A percentile compares a stretch with the other conserved stretches of the same genome.
phyloP scores from a whole-genome alignment of 2,797 vertebrate genomes.

The Lithobates pipiens region DNA sequence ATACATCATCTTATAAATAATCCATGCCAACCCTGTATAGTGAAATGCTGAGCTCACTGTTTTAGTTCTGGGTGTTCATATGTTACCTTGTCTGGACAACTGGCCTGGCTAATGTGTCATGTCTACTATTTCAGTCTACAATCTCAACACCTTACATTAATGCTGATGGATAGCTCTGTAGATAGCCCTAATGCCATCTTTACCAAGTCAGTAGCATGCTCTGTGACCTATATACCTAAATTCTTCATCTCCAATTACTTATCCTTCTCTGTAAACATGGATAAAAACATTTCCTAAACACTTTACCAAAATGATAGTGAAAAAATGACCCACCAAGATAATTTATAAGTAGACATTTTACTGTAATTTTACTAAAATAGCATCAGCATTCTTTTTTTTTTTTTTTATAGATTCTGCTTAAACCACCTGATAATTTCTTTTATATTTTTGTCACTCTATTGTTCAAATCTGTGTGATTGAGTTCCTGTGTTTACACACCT shows the following conservation, averaged over 20 bases:
- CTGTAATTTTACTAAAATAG: no score
- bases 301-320: background rate
- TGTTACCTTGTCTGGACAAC: conserved; percentile 43
- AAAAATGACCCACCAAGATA: no score
- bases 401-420: no score
- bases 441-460: no score
- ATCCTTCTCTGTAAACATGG: background rate
- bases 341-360: no score
- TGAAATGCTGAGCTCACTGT: conserved; percentile 22
- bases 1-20: background rate
- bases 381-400: no score
- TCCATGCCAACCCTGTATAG: background rate
- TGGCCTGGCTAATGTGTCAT: conserved; percentile 34
- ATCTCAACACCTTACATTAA: conserved; percentile 49
- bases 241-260: conserved; percentile 29
- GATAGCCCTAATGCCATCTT: background rate
- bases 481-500: no score
- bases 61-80: conserved; percentile 22
- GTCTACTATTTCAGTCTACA: conserved; percentile 50
- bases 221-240: conserved; percentile 7
- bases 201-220: conserved; percentile 3
- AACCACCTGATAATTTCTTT: no score
- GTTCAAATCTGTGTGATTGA: no score
- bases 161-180: conserved; percentile 51
- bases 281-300: background rate